Percentiles rank a stretch among this genome's conserved stretches.
Conservation (phyloP, 2,113 vertebrate species). For the Sinocyclocheilus anshuiensis region DNA sequence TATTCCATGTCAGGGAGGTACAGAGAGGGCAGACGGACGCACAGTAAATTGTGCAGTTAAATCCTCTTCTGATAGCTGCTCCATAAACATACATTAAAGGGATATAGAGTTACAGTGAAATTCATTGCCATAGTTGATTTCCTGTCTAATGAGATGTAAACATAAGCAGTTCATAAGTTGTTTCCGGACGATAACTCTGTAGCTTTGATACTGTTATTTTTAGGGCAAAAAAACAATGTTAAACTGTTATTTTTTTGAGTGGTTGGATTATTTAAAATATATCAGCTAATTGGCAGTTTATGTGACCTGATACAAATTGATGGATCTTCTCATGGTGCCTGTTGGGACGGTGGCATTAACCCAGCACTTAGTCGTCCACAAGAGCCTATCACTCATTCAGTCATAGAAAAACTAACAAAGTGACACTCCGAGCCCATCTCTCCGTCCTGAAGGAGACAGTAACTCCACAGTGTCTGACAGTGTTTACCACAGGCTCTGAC, state of each 20-base stretch:
- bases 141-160: constrained; percentile 46
- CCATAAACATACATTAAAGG: constrained; percentile 55
- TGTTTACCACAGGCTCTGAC: constrained; percentile 76
- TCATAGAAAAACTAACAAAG: constrained; percentile 91
- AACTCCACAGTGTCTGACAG: constrained; percentile 68
- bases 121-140: constrained; percentile 39
- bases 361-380: constrained; percentile 62
- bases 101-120: constrained; percentile 44
- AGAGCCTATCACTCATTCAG: constrained; percentile 80
- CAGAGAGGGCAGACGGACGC: constrained; percentile 47
- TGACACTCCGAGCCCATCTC: constrained; percentile 43
- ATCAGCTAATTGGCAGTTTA: not conserved
- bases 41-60: constrained; percentile 55
- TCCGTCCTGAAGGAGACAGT: constrained; percentile 65
- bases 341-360: constrained; percentile 62
- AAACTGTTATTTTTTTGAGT: not conserved
- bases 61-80: constrained; percentile 52
- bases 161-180: constrained; percentile 19
- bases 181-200: constrained; percentile 22
- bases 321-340: constrained; percentile 71
- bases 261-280: constrained; percentile 5
- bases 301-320: constrained; percentile 25
- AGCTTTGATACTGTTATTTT: constrained; percentile 22
- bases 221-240: not conserved
- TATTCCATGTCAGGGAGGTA: constrained; percentile 42